Evolutionary conservation across 2,113 vertebrate species (phyloP), one percentile per base, ranked within the genome.

Genomic region (Nycticryphes semicollaris): DNA sequence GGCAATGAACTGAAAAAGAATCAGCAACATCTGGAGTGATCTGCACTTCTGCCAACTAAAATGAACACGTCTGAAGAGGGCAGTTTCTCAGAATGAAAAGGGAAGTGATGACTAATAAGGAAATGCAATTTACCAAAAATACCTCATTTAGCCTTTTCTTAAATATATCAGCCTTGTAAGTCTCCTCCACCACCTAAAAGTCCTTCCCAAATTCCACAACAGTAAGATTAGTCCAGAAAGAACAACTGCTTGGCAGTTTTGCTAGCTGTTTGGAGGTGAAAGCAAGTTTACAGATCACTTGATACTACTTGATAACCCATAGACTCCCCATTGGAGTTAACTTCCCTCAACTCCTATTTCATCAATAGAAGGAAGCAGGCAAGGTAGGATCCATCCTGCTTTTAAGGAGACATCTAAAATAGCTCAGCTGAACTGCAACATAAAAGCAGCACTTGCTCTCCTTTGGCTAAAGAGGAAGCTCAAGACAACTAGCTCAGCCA

Each of bases 61-160:
- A 94, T 1, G 18, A 96, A 76, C 47, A 84, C 0, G 1, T 94
- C 87, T 93, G 73, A 92, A 94, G 84, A 94, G 60, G 77, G 73
- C 39, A 92, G 81, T 87, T 96, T 90, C 87, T 95, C 91, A 89
- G 79, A 91, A 93, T 79, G 68, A 95, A 93, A 90, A 87, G 53
- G 87, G 84, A 96, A 94, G 66, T 30, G 74, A 94, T 94, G 90
- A 96, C 90, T 96, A 96, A 95, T 75, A 93, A 91, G 75, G 87
- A 96, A 94, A 90, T 62, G 89, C 60, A 91, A 86, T 94, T 87
- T 87, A 96, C 87, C 67, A 93, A 94, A 96, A 93, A 94, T 90
- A 94, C 48, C 84, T 85, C 35, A n/a, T 84, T 94, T 94, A 68
- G 59, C 10, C 30, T 92, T 94, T 85, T 94, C 56, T 91, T 85